Percentiles rank a stretch among this genome's conserved stretches.
Evolutionary conservation across 1,140 invertebrate genomes (phyloP).

Genomic region (silkworm (Bombyx mori)): DNA sequence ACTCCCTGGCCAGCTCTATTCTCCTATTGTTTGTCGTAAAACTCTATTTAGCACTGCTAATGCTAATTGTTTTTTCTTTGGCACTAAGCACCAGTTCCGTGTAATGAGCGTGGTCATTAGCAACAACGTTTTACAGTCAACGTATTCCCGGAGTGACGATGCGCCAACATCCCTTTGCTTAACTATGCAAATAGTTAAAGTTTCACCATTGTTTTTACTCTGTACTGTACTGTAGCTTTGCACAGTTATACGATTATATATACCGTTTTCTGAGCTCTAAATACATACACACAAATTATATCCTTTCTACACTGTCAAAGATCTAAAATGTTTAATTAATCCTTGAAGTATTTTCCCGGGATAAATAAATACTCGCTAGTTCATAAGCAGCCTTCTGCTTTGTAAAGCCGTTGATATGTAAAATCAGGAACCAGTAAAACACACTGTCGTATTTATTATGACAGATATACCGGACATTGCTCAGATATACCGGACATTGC

Average conservation of each 20-base stretch:
- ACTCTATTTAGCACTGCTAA: too few species aligned
- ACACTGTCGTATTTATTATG: too few species aligned
- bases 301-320: not conserved
- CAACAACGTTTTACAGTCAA: conserved; percentile 7
- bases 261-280: not conserved
- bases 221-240: not conserved
- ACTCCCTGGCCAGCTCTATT: too few species aligned
- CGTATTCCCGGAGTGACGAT: conserved; percentile 11
- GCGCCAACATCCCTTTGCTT: conserved; percentile 12
- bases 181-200: conserved; percentile 15
- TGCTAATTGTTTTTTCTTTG: conserved; percentile 16
- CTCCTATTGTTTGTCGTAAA: too few species aligned
- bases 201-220: conserved; percentile 13
- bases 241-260: not conserved
- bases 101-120: conserved; percentile 29
- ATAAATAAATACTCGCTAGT: too few species aligned
- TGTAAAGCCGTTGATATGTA: too few species aligned
- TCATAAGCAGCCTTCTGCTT: too few species aligned
- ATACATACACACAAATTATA: not conserved
- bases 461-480: too few species aligned
- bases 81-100: conserved; percentile 6
- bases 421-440: too few species aligned
- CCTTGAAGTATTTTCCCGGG: too few species aligned
- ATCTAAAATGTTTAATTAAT: too few species aligned
- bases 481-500: too few species aligned